These are phyloP conservation scores for Amazona guildingii DNA, from an alignment of 2,113 vertebrate genomes.

Conservation along the genomic window DNA sequence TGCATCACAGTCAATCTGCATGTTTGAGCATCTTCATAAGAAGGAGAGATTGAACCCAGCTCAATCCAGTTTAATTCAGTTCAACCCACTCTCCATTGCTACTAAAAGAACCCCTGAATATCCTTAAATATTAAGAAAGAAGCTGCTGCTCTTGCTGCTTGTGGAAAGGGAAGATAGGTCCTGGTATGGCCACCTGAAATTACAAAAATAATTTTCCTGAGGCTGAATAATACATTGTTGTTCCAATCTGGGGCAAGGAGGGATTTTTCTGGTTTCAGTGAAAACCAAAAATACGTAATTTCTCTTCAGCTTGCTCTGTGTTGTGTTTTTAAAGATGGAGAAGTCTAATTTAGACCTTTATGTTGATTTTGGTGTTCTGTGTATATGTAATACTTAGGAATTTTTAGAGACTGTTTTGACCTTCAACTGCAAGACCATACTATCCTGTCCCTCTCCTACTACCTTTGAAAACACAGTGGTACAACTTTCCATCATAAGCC, in stretches of 20 bases:
- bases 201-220: neutral
- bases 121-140: neutral
- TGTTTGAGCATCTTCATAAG: neutral
- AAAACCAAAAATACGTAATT: neutral
- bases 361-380: neutral
- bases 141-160: neutral
- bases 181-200: neutral
- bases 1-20: neutral
- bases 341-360: neutral
- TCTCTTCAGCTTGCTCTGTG: neutral
- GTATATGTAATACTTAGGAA: neutral
- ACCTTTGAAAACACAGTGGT: neutral
- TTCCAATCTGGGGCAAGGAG: neutral
- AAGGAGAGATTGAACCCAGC: neutral
- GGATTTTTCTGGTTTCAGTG: neutral
- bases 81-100: neutral
- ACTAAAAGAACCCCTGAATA: neutral
- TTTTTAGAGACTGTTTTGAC: neutral
- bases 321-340: neutral
- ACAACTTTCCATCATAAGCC: neutral
- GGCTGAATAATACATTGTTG: neutral
- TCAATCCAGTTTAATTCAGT: neutral
- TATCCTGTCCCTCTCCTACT: neutral
- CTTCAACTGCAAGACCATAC: neutral
- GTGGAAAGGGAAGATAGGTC: neutral